These are phyloP conservation scores for Amblyopsis rosae DNA, from an alignment of 2,113 vertebrate genomes.

Conservation along the genomic window DNA sequence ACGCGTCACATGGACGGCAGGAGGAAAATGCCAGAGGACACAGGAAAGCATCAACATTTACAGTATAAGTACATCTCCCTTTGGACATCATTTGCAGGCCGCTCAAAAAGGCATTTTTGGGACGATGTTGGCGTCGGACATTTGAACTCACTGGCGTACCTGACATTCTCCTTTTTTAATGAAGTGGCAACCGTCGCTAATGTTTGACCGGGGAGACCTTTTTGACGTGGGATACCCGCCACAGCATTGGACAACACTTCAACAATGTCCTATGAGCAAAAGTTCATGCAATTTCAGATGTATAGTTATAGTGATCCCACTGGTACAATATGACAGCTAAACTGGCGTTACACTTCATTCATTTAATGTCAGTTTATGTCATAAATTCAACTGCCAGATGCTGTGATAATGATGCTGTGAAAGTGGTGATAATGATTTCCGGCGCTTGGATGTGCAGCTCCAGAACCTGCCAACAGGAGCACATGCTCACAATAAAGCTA, in stretches of 20 bases:
- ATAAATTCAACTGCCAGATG: neutral
- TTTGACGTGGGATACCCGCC: conserved; percentile 2
- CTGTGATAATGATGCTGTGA: neutral
- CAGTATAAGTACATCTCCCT: conserved; percentile 14
- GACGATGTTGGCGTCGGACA: conserved; percentile 4
- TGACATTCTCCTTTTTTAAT: neutral
- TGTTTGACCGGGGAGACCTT: neutral
- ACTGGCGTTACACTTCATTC: neutral
- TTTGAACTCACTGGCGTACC: neutral
- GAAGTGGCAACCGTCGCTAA: too few species aligned
- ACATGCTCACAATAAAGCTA: too few species aligned
- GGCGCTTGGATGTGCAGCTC: neutral
- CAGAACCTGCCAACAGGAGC: neutral
- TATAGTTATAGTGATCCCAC: neutral
- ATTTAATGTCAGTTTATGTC: neutral
- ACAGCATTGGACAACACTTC: conserved; percentile 21
- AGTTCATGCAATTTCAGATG: conserved; percentile 10
- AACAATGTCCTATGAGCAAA: conserved; percentile 2
- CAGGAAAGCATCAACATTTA: conserved; percentile 30
- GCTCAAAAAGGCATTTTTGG: conserved; percentile 25
- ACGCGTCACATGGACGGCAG: conserved; percentile 1
- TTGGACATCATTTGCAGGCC: conserved; percentile 20
- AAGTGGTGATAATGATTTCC: neutral
- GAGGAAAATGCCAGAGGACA: conserved; percentile 34
- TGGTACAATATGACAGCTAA: conserved; percentile 1